A percentile compares a stretch with the other conserved stretches of the same genome.
phyloP scores from a whole-genome alignment of 2,888 invertebrate species.

The Stictocephala bisonia region DNA sequence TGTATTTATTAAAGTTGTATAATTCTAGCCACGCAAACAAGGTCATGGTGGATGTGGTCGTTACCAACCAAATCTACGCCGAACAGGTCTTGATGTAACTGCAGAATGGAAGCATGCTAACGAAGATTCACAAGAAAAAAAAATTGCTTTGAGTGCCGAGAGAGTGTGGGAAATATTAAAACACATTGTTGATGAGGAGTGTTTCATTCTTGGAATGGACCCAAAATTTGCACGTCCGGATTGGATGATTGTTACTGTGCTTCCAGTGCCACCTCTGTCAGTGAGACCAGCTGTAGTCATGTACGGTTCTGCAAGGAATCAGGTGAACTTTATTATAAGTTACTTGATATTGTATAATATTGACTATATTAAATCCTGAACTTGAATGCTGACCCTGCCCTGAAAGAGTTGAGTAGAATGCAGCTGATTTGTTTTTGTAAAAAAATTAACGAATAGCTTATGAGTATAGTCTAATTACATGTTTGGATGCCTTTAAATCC shows the following conservation, averaged over 20 bases:
- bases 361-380: no score
- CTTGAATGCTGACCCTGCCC: no score
- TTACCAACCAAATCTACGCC: conserved; percentile 93
- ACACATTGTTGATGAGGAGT: conserved; percentile 85
- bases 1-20: no score
- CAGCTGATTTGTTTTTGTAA: no score
- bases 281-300: conserved; percentile 99
- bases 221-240: conserved; percentile 97
- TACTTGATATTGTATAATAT: no score
- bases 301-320: conserved; percentile 98
- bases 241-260: conserved; percentile 98
- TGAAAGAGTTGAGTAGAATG: no score
- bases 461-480: no score
- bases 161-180: conserved; percentile 91
- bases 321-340: conserved; percentile 63
- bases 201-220: conserved; percentile 94
- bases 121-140: conserved; percentile 98
- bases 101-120: conserved; percentile 99
- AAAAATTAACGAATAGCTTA: no score
- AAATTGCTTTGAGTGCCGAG: conserved; percentile 93
- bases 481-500: no score
- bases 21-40: conserved; percentile 68
- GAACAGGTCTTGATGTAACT: conserved; percentile 90
- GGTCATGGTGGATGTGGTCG: conserved; percentile 98
- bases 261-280: conserved; percentile 96